Evolutionary conservation across 2,797 vertebrate species (phyloP), one percentile per base, ranked within the genome.

Genomic region (Chanos chanos): DNA sequence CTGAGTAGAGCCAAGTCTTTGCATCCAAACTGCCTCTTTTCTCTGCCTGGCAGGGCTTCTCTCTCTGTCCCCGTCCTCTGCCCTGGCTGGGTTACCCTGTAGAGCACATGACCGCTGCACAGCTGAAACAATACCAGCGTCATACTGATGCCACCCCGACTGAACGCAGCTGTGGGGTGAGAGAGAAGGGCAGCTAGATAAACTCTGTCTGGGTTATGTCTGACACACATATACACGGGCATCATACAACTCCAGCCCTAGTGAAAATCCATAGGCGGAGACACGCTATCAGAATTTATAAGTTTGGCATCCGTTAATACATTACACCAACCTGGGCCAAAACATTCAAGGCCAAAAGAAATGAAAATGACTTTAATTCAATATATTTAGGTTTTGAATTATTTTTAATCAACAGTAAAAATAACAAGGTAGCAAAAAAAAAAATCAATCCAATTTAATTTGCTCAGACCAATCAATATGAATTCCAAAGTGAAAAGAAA

Each of bases 381-480:
- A 43, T n/a, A 50, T 31, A 50, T 33, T 7, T 51, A 18, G 22
- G 31, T n/a, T 51, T 7, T n/a, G 9, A 49, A 30, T 25, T 39
- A 27, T 39, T 41, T 22, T 52, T 37, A 66, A 64, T 31, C 34
- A 60, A 12, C 31, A 30, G 8, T 13, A 24, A 64, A 56, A 60
- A 45, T 52, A 34, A 19, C 37, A 43, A 19, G 19, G 36, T 8
- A 31, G 21, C 5, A 5, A 19, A 7, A 6, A n/a, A n/a, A 41
- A 61, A 50, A 25, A 60, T 13, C 13, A 27, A 50, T 63, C 31
- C 13, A 27, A 27, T 16, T 19, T n/a, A 37, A 68, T 27, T 43
- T 37, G 51, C 53, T 51, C 12, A 21, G 27, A 15, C 50, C 59
- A 43, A 64, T 62, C 44, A 55, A 68, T 66, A 43, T 49, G 53